These are phyloP conservation scores for Jacana jacana DNA, from an alignment of 2,113 vertebrate genomes.

Conservation along the genomic window DNA sequence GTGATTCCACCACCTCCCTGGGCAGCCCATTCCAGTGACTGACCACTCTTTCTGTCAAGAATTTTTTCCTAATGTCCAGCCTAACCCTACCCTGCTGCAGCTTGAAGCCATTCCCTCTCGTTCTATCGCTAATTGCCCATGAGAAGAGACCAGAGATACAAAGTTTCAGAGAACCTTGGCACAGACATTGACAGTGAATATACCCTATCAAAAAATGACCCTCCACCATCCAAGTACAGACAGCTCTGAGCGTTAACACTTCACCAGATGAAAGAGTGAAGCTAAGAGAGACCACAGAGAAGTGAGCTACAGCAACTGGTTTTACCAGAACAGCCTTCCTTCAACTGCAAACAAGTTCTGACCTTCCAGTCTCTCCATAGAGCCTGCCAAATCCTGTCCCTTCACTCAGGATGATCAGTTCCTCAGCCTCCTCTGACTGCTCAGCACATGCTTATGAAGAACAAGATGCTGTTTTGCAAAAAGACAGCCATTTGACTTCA, in stretches of 20 bases:
- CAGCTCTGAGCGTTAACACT: neutral
- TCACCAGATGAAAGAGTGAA: neutral
- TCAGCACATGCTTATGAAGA: neutral
- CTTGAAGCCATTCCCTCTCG: too few relatives aligned
- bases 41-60: too few relatives aligned
- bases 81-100: too few relatives aligned
- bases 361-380: neutral
- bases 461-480: neutral
- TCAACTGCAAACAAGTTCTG: neutral
- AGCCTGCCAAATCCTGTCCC: neutral
- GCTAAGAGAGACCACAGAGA: neutral
- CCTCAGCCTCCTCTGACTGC: neutral
- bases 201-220: neutral
- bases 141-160: too few relatives aligned
- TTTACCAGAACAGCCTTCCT: neutral
- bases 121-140: too few relatives aligned
- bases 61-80: too few relatives aligned
- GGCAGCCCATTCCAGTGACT: too few relatives aligned
- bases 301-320: neutral
- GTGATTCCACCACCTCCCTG: too few relatives aligned
- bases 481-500: neutral
- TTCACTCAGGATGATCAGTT: neutral
- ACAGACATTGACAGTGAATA: neutral
- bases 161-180: neutral
- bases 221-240: neutral